Evolutionary conservation across 2,113 vertebrate genomes (phyloP), one percentile per base, ranked within the genome.

Genomic region (Opisthocomus hoazin): DNA sequence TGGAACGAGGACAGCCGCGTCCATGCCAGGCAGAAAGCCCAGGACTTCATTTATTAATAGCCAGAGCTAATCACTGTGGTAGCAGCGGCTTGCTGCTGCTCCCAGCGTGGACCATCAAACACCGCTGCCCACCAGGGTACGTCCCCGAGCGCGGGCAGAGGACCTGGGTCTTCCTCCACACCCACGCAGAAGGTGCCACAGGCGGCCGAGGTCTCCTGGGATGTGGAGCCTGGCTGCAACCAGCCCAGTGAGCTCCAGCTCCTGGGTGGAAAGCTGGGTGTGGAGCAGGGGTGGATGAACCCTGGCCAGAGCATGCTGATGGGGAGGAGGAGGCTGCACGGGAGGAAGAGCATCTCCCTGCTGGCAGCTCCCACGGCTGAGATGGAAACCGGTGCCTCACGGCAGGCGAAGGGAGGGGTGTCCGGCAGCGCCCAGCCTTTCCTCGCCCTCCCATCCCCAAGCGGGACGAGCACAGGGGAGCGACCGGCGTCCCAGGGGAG

Each of bases 271-370:
- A 66, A 39, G 57, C n/a, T 79, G 81, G 61, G 16, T 68, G 81
- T 76, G 84, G 70, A 61, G 36, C 2, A 1, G 39, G 61, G 15
- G 36, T 2, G 32, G 70, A 30, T 36, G 21, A 78, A 90, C 61
- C 37, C 1, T 8, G 2, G 34, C 14, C 21, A 23, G 30, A 66
- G 21, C 0, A 0, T 0, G 5, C 22, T 68, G 12, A 36, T 0
- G 26, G 15, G 68, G 69, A 86, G 71, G 75, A 90, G 43, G 70
- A 75, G 60, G 65, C 26, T 82, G 78, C 1, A 36, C 0, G 1
- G 53, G 91, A 90, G 73, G 91, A 93, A 91, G 87, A 32, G 34
- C 66, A 65, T 56, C 56, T 54, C 51, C 61, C 80, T 57, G 58
- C n/a, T 66, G n/a, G 81, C 75, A 23, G 61, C 37, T 86, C 73